Base-by-base conservation (phyloP, 30 jellyfish, hydroid and myxozoan species). In the Clytia hemisphaerica region DNA sequence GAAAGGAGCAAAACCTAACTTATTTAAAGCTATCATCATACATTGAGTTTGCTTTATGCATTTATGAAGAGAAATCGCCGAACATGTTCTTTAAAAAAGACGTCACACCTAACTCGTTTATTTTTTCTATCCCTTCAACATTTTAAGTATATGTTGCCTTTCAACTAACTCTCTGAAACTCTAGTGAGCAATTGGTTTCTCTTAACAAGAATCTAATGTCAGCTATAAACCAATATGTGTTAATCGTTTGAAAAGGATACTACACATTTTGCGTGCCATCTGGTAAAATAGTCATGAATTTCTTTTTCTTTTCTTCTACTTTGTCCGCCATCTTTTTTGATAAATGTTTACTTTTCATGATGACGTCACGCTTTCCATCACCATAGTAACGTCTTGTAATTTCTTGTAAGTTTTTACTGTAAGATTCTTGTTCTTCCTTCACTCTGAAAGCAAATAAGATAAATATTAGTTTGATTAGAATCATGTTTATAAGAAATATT, bases 381-480 rank as follows among this genome's bases (percentile, higher is more conserved):
- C 94, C 94, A 51, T 73, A 83, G 48, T 65, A 32, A 12, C 90
- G 78, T 32, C 18, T 55, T n/a, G n/a, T n/a, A n/a, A n/a, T n/a
- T n/a, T n/a, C n/a, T n/a, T n/a, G n/a, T n/a, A n/a, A n/a, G n/a
- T 59, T 58, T 1, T 15, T 60, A 4, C 34, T 19, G 21, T 18
- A 59, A 14, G 82, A 76, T 36, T 67, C 73, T 3, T 45, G 62
- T 35, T 53, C 82, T 66, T 83, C 90, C 33, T 83, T 71, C 48
- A 65, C 81, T 45, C 94, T 82, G 71, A 27, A 64, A 34, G 19
- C 31, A 49, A 35, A 32, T 35, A 63, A 55, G 38, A 45, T 61
- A 10, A n/a, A n/a, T n/a, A n/a, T n/a, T n/a, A n/a, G n/a, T n/a
- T n/a, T n/a, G n/a, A n/a, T n/a, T n/a, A n/a, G n/a, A n/a, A n/a